Base-by-base conservation (phyloP, 64 coral and sea anemone species). In the Montipora sp. region DNA sequence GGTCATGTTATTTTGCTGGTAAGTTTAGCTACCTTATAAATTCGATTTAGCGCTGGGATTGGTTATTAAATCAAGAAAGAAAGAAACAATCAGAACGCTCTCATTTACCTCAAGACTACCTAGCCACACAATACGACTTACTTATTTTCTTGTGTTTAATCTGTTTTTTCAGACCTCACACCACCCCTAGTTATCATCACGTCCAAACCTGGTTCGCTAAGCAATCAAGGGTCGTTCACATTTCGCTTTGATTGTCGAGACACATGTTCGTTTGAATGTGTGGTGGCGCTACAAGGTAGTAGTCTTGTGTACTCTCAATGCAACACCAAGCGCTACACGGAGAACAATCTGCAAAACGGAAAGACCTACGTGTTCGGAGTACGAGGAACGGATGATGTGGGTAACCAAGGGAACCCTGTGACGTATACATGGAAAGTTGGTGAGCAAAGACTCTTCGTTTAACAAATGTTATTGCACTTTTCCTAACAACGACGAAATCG, bases 371-470 rank as follows among this genome's bases (percentile, higher is more conserved):
- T 89, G 8, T 95, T 95, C n/a, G 44, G 71, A 10, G 89, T 92
- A 5, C 87, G 91, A 45, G 77, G 90, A 50, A 91, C 80, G 16
- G 94, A 95, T 46, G 73, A 87, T 22, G 90, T 95, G 11, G 90
- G 94, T 14, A 95, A 95, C 78, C 90, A 95, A 77, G 94, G 82
- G 3, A 48, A 4, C 15, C 63, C 78, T 24, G 51, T 14, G 13
- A 83, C 24, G 7, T 95, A 79, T 20, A 92, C 19, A 23, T 95
- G 94, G 90, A 92, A 75, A 92, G 89, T 92, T 36, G 94, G 94
- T 95, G 21, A 91, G 84, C 74, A 48, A 48, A 43, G 53, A 57
- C 53, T 57, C 1, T 57, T 57, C 53, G 53, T 57, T 57, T 57
- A 57, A 57, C 53, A 57, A 57, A 57, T 11, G 53, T 57, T 57